These are phyloP conservation scores for Ophthalmolycus amberensis DNA, from an alignment of 2,113 vertebrate genomes.

Conservation along the genomic window DNA sequence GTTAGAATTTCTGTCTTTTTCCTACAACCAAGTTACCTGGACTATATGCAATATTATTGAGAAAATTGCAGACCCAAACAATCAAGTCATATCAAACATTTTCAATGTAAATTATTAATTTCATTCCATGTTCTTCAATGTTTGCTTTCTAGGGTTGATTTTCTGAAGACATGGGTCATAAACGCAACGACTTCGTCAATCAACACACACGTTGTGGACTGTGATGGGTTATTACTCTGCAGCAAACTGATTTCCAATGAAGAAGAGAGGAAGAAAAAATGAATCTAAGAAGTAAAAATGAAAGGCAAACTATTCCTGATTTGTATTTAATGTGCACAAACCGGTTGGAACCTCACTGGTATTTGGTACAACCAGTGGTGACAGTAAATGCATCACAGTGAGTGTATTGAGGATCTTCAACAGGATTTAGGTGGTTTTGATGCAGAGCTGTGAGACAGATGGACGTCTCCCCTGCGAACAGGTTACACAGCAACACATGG, in stretches of 20 bases:
- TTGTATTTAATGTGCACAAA: not conserved
- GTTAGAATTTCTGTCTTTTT: not conserved
- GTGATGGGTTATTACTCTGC: not conserved
- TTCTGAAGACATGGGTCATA: not conserved
- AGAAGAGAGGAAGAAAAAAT: not conserved
- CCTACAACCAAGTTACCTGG: too few species aligned
- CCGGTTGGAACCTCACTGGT: not conserved
- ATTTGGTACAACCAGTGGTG: not conserved
- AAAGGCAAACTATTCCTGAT: too few species aligned
- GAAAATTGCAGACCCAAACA: not conserved
- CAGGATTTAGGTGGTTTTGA: conserved; percentile 26
- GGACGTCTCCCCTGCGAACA: conserved; percentile 64
- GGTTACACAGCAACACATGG: conserved; percentile 74
- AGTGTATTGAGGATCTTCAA: conserved; percentile 7
- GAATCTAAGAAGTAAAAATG: not conserved
- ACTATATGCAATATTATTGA: not conserved
- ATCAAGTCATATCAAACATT: not conserved
- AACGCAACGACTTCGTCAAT: not conserved
- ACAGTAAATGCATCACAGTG: not conserved
- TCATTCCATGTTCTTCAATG: not conserved
- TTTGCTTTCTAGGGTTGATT: not conserved
- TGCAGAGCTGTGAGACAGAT: conserved; percentile 64
- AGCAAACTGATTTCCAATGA: not conserved
- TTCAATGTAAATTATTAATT: not conserved
- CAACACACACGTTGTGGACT: not conserved